These are phyloP conservation scores for Neodiprion fabricii DNA, from an alignment of 1,140 invertebrate genomes.

Conservation along the genomic window DNA sequence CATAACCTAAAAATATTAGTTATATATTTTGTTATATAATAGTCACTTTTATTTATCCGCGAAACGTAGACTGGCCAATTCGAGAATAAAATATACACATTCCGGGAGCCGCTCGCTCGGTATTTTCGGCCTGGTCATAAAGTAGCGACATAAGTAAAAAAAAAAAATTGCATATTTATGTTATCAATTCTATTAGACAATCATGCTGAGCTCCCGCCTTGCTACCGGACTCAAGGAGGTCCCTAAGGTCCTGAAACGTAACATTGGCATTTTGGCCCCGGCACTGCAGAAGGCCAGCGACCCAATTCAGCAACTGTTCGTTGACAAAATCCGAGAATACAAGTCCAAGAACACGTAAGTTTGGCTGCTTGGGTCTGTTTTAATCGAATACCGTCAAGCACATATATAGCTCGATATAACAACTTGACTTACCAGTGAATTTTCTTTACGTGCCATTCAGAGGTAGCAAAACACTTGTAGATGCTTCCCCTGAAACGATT, in stretches of 20 bases:
- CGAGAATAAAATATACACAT: no score
- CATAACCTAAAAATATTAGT: no score
- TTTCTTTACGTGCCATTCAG: slow-evolving; percentile 55
- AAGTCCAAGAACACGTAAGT: slow-evolving; percentile 76
- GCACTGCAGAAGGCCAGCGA: slow-evolving; percentile 78
- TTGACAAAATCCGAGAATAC: slow-evolving; percentile 93
- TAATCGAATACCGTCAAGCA: slow-evolving; percentile 8
- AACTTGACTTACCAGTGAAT: not conserved
- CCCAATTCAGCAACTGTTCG: slow-evolving; percentile 92
- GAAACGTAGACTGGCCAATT: not conserved
- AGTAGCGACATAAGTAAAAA: no score
- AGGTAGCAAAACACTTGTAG: slow-evolving; percentile 79
- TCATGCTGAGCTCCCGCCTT: slow-evolving; percentile 47
- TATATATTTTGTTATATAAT: not conserved
- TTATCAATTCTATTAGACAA: slow-evolving; percentile 29
- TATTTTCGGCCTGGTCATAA: no score
- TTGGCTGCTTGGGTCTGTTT: not conserved
- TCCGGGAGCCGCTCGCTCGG: no score
- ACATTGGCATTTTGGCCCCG: slow-evolving; percentile 72
- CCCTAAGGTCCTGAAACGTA: slow-evolving; percentile 61
- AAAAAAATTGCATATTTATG: not conserved
- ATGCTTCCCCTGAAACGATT: slow-evolving; percentile 77
- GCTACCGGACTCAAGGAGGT: slow-evolving; percentile 16
- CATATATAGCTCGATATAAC: not conserved
- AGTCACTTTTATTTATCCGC: not conserved